phyloP scores from a whole-genome alignment of 2,113 vertebrate species.

The Columba livia region DNA sequence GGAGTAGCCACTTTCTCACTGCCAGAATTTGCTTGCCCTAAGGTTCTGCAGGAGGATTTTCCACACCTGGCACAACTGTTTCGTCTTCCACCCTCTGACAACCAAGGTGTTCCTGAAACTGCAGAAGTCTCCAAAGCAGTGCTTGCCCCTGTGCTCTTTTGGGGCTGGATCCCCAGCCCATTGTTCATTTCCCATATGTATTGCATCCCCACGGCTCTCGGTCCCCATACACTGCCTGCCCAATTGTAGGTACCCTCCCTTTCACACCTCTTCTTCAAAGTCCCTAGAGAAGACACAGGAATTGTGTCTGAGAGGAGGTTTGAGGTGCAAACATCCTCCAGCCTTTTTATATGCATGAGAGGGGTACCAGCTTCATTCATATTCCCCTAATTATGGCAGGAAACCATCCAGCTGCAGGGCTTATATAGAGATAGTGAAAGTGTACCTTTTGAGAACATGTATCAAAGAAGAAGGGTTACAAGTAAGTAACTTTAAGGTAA shows the following conservation, averaged over 20 bases:
- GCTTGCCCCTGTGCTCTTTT: neutral
- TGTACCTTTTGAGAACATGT: neutral
- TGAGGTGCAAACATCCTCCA: neutral
- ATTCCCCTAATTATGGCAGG: neutral
- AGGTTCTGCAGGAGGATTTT: neutral
- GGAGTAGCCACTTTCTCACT: neutral
- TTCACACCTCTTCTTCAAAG: neutral
- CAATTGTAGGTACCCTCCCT: neutral
- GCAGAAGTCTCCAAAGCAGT: too few relatives aligned
- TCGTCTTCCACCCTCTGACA: neutral
- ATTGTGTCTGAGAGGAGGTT: neutral
- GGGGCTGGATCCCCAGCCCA: neutral
- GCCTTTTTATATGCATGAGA: accelerated
- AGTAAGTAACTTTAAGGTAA: neutral
- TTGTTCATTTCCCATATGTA: neutral
- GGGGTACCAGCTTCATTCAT: neutral
- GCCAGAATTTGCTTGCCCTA: neutral
- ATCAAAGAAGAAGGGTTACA: neutral
- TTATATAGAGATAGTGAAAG: neutral
- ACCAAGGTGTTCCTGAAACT: neutral
- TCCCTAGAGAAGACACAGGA: neutral
- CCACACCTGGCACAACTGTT: neutral
- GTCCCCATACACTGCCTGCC: neutral
- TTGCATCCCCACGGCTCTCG: neutral
- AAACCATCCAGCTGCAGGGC: neutral